Evolutionary conservation across 2,888 invertebrate genomes (phyloP).

Genomic region (Urechis unicinctus): DNA sequence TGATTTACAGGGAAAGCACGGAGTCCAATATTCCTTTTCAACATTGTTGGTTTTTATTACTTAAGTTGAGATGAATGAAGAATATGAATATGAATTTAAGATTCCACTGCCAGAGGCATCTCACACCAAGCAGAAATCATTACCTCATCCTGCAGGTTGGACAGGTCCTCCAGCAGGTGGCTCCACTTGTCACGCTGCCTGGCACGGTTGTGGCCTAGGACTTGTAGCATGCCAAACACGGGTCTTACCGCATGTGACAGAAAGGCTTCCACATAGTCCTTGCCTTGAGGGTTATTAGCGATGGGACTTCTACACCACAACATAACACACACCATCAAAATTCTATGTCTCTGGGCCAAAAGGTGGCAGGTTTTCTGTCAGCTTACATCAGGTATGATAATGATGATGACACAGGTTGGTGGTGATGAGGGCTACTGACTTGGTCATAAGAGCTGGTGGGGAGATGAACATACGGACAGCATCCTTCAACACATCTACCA

Average conservation of each 20-base stretch:
- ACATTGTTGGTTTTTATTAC: too few relatives aligned
- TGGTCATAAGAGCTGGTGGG: conserved; percentile 78
- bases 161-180: conserved; percentile 82
- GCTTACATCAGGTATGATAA: background rate
- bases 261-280: conserved; percentile 83
- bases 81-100: background rate
- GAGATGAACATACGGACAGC: conserved; percentile 81
- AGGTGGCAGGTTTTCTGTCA: background rate
- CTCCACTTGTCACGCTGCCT: conserved; percentile 90
- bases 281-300: conserved; percentile 68
- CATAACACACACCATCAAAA: too few relatives aligned
- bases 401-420: background rate
- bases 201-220: conserved; percentile 88
- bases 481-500: conserved; percentile 77
- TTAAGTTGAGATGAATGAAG: too few relatives aligned
- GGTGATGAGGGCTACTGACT: conserved; percentile 43
- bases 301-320: conserved; percentile 42
- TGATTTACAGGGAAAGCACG: too few relatives aligned
- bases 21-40: too few relatives aligned
- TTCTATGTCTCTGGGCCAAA: background rate
- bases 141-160: conserved; percentile 87
- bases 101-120: too few relatives aligned
- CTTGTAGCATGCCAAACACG: conserved; percentile 69
- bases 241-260: conserved; percentile 78
- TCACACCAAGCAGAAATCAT: too few relatives aligned